phyloP scores from a whole-genome alignment of 2,888 invertebrate species.

The Andrena praecox region DNA sequence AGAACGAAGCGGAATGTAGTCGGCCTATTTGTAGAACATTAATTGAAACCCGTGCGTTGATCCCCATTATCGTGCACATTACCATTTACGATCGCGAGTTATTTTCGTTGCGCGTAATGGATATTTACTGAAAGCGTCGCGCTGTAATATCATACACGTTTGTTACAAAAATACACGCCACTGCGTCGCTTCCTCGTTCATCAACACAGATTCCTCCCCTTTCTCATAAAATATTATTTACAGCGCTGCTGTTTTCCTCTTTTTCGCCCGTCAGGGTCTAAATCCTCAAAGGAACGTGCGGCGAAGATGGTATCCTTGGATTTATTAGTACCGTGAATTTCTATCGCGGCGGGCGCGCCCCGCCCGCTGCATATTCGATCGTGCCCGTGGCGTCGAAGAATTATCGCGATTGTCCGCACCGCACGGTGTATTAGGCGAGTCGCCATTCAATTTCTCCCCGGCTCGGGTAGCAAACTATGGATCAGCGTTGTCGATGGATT shows the following conservation, averaged over 20 bases:
- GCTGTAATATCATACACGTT: no score
- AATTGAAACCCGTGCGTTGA: no score
- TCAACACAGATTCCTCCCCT: no score
- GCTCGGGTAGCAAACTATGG: slow-evolving; percentile 13
- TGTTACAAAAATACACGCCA: no score
- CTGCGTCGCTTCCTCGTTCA: no score
- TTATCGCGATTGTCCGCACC: neutral
- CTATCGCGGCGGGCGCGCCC: no score
- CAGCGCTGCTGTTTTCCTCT: no score
- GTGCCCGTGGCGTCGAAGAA: neutral
- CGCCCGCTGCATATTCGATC: neutral
- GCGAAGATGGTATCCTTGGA: no score
- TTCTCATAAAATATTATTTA: no score
- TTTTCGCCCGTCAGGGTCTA: no score
- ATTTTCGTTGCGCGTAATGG: neutral
- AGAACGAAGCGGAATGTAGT: neutral
- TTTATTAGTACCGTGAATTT: neutral
- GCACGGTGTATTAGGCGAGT: neutral
- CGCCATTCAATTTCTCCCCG: neutral
- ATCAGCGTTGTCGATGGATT: slow-evolving; percentile 19
- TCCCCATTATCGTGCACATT: neutral
- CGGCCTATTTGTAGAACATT: no score
- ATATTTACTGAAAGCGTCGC: neutral
- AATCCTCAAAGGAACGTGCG: no score
- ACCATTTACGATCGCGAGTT: neutral